These are phyloP conservation scores for Ferrisia virgata DNA, from an alignment of 2,888 invertebrate species.

Conservation along the genomic window DNA sequence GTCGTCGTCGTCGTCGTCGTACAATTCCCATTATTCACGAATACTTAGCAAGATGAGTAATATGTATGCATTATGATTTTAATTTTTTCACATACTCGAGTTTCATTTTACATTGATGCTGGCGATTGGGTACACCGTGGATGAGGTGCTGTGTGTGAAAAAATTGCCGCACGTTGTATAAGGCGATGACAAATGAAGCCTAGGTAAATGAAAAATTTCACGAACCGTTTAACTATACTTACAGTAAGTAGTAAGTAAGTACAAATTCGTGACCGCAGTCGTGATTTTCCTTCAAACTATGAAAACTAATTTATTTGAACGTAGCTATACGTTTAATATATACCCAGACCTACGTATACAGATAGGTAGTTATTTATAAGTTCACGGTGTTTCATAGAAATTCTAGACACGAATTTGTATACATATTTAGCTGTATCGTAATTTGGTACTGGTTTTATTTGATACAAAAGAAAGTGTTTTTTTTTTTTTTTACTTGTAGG, in stretches of 20 bases:
- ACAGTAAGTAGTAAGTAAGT: no score
- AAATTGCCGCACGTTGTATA: background rate
- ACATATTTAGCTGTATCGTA: no score
- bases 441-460: background rate
- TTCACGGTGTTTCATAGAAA: background rate
- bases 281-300: background rate
- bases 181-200: background rate
- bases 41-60: background rate
- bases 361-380: background rate
- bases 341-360: background rate
- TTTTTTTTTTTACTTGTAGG: no score
- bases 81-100: background rate
- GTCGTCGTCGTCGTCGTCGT: no score
- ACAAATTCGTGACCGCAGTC: background rate
- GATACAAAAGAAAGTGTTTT: background rate
- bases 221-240: background rate
- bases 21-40: background rate
- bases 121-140: no score
- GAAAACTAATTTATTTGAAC: background rate
- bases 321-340: no score
- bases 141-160: background rate
- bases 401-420: background rate
- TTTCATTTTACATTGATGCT: no score
- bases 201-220: conserved; percentile 1
- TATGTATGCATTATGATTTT: background rate